These are phyloP conservation scores for Rhopilema esculentum DNA, from an alignment of 30 jellyfish, hydroid and myxozoan species.

Conservation along the genomic window DNA sequence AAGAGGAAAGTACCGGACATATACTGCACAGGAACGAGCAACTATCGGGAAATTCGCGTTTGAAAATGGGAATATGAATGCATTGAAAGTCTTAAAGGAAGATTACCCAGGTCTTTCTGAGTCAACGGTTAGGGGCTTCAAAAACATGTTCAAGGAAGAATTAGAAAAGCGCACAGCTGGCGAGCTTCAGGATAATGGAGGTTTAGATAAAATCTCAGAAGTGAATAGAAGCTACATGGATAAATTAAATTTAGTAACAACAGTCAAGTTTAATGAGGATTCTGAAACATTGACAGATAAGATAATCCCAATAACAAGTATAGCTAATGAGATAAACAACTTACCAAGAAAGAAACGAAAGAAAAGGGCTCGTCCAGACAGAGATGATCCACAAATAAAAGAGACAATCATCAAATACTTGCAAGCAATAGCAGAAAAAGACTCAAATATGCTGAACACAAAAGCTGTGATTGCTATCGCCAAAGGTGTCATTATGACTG, in stretches of 20 bases:
- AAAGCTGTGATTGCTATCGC: slow-evolving; percentile 57
- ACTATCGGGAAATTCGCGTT: slow-evolving; percentile 61
- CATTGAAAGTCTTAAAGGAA: slow-evolving; percentile 33
- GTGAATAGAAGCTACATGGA: neutral
- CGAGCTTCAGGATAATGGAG: neutral
- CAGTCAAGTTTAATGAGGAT: neutral
- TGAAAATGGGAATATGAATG: slow-evolving; percentile 56
- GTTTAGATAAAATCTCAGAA: neutral
- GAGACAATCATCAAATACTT: slow-evolving; percentile 28
- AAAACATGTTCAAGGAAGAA: slow-evolving; percentile 30
- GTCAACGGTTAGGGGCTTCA: slow-evolving; percentile 67
- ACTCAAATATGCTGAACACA: slow-evolving; percentile 19
- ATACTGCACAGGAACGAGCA: slow-evolving; percentile 47
- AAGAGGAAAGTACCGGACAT: slow-evolving; percentile 60
- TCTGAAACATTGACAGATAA: neutral
- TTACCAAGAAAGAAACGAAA: slow-evolving; percentile 24
- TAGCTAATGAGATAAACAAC: slow-evolving; percentile 16
- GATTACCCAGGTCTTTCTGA: slow-evolving; percentile 58
- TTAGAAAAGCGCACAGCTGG: slow-evolving; percentile 1
- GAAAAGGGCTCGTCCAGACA: slow-evolving; percentile 55
- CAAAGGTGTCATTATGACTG: slow-evolving; percentile 48
- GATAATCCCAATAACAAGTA: neutral
- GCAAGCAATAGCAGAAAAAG: slow-evolving; percentile 59
- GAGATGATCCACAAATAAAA: slow-evolving; percentile 7
- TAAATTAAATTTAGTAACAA: neutral